Percentiles rank a stretch among this genome's conserved stretches.
Evolutionary conservation across 2,888 invertebrate species (phyloP).

Genomic region (Frankliniella fusca): DNA sequence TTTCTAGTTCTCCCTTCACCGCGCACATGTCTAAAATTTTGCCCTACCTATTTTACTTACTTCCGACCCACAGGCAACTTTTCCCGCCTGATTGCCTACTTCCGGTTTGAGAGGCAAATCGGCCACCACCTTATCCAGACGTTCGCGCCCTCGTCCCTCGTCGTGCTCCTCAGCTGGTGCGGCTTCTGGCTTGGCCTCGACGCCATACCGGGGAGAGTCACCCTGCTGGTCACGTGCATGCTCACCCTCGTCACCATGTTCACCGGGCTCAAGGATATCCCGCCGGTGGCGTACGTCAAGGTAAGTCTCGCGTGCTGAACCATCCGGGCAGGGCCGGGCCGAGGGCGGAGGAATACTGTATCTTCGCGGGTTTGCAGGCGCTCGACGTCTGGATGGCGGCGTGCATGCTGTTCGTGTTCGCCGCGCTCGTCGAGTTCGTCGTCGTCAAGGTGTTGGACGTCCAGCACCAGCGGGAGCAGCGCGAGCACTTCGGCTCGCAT

Average conservation of each 20-base stretch:
- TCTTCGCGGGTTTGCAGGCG: constrained; percentile 54
- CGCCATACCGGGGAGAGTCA: constrained; percentile 77
- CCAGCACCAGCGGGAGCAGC: constrained; percentile 26
- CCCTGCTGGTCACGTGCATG: constrained; percentile 77
- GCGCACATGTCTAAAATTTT: no score
- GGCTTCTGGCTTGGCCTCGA: constrained; percentile 82
- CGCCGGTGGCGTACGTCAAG: constrained; percentile 82
- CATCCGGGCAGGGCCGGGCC: neutral
- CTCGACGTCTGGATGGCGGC: constrained; percentile 85
- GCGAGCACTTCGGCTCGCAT: constrained; percentile 47
- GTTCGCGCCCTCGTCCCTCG: constrained; percentile 76
- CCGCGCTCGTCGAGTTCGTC: constrained; percentile 76
- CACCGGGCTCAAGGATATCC: constrained; percentile 74
- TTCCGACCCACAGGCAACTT: constrained; percentile 58
- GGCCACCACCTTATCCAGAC: constrained; percentile 82
- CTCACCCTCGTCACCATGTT: constrained; percentile 82
- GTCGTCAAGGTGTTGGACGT: constrained; percentile 77
- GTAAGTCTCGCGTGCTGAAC: constrained; percentile 48
- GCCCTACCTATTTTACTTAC: neutral
- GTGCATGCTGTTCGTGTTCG: constrained; percentile 82
- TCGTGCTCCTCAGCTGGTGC: constrained; percentile 81
- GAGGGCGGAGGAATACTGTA: neutral
- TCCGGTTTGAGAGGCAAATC: constrained; percentile 76
- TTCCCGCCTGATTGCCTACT: constrained; percentile 71
- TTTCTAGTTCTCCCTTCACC: neutral